Base-by-base conservation (phyloP, 1,140 invertebrate species). In the Phthorimaea operculella region DNA sequence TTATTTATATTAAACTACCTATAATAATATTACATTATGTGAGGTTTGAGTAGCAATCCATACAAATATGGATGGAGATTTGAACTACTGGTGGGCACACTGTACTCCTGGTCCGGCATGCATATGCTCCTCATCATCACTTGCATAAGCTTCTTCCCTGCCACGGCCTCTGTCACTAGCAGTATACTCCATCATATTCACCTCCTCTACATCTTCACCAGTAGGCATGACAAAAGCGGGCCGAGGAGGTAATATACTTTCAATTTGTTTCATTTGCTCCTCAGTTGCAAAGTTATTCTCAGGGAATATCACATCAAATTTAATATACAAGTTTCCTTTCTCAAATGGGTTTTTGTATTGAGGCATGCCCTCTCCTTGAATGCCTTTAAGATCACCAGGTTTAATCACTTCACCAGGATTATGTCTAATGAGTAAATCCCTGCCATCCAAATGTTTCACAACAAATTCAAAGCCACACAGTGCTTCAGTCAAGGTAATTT, bases 321-420 rank as follows among this genome's bases (percentile, higher is more conserved):
- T 90, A 53, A 98, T 90, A 70, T 94, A 94, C n/a, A 98, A 84
- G 76, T 94, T 91, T 39, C 96, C 96, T 71, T 91, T 92, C 60
- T 95, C 91, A 73, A 93, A 92, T 36, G 93, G 92, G 80, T 94
- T 92, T 68, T 91, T 92, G 66, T 92, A 91, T 8, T 89, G 85
- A 0, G 97, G 97, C 97, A 98, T 98, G 5, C 97, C 97, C 85
- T 97, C 95, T 18, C 90, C 90, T 55, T 89, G 85, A 44, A 98
- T 89, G 59, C 90, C 90, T 80, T 95, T 96, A 1, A 94, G 76
- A 60, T 92, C 92, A 63, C 94, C 94, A 59, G 92, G 92, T 64
- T 90, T 90, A 55, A 95, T 89, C 8, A 95, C 89, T 58, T 92
- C 87, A 44, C 94, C 95, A 28, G 92, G 88, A 44, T 89, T 76